These are phyloP conservation scores for Chiloscyllium plagiosum DNA, from an alignment of 2,113 vertebrate species.

Conservation along the genomic window DNA sequence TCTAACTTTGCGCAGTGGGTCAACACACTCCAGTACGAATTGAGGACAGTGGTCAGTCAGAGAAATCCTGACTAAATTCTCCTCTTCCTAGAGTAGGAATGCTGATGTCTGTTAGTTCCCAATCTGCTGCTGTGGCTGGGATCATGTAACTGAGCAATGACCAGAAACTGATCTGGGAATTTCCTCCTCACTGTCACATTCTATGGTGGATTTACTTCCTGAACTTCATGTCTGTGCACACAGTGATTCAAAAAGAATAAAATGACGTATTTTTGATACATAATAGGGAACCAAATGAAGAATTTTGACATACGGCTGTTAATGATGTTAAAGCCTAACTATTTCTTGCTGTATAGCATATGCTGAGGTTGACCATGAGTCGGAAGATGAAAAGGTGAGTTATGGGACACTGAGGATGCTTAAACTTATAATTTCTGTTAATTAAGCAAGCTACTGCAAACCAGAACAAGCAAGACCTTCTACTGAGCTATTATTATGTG, in stretches of 20 bases:
- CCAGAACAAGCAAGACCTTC: not conserved
- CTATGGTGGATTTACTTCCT: not conserved
- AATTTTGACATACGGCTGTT: too few relatives aligned
- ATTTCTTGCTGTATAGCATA: not conserved
- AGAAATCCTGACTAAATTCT: not conserved
- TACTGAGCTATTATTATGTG: not conserved
- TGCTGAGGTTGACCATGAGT: not conserved
- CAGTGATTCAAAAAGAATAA: not conserved
- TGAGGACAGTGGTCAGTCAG: too few relatives aligned
- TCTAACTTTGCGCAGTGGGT: not conserved
- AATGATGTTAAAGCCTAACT: not conserved
- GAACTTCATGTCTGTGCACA: not conserved
- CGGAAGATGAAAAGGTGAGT: not conserved
- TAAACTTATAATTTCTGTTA: not conserved
- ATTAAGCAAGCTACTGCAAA: not conserved
- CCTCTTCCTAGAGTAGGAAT: not conserved
- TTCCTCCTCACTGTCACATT: not conserved
- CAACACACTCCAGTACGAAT: not conserved
- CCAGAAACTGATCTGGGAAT: not conserved
- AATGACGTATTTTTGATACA: too few relatives aligned
- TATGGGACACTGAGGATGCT: not conserved
- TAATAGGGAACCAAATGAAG: too few relatives aligned
- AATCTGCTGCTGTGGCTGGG: not conserved
- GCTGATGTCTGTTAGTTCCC: not conserved
- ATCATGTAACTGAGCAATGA: not conserved